Conservation (phyloP, 2,113 vertebrate genomes). For the Prochilodus magdalenae region DNA sequence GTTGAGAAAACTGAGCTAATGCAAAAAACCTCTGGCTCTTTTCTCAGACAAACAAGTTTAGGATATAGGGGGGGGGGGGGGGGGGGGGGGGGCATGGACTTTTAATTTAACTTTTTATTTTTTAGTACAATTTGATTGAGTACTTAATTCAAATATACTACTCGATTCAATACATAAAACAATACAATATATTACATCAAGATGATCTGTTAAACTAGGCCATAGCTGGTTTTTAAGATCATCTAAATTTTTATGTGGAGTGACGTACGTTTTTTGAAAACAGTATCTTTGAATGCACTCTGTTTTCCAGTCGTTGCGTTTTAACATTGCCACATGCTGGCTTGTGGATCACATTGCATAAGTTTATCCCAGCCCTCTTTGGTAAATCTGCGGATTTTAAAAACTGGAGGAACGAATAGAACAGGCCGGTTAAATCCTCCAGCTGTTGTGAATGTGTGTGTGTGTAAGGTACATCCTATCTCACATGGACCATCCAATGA, state of each 20-base stretch:
- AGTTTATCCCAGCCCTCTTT: not conserved
- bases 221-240: too few species aligned
- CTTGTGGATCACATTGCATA: not conserved
- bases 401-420: not conserved
- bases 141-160: too few species aligned
- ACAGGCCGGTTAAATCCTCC: not conserved
- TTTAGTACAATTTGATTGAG: too few species aligned
- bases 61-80: too few species aligned
- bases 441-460: constrained; percentile 12
- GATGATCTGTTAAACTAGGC: too few species aligned
- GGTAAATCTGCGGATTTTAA: not conserved
- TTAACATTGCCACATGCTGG: not conserved
- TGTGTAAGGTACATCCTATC: not conserved
- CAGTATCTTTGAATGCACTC: not conserved
- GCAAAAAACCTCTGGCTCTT: too few species aligned
- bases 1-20: not conserved
- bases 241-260: not conserved
- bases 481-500: too few species aligned
- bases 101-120: too few species aligned
- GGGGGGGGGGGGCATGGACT: too few species aligned
- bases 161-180: too few species aligned
- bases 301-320: not conserved
- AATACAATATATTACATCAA: too few species aligned
- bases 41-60: too few species aligned
- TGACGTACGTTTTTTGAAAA: not conserved